Percentiles rank a stretch among this genome's conserved stretches.
Evolutionary conservation across 1,140 invertebrate genomes (phyloP).

Genomic region (Condylostylus longicornis): DNA sequence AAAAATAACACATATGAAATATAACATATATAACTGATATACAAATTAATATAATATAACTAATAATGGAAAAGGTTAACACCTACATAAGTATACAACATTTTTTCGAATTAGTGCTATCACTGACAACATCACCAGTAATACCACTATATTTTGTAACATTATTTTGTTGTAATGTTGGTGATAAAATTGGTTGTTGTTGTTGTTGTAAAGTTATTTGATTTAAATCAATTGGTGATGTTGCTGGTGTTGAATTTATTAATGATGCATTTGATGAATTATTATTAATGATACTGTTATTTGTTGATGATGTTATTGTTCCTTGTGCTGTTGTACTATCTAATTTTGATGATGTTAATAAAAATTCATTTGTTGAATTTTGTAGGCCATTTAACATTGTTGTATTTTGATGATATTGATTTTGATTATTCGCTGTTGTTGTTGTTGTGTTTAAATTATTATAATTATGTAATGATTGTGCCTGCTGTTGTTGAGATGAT

Average conservation of each 20-base stretch:
- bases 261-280: conserved; percentile 5
- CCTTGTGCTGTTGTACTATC: too few species aligned
- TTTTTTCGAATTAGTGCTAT: conserved; percentile 42
- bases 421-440: conserved; percentile 16
- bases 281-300: conserved; percentile 19
- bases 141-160: conserved; percentile 48
- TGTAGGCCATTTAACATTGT: background rate
- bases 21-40: too few species aligned
- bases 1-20: too few species aligned
- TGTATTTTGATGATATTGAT: conserved; percentile 11
- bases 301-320: too few species aligned
- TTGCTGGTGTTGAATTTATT: conserved; percentile 34
- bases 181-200: conserved; percentile 30
- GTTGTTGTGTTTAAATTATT: conserved; percentile 13
- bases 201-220: conserved; percentile 32
- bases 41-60: background rate
- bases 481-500: conserved; percentile 14
- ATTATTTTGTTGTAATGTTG: conserved; percentile 18
- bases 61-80: background rate
- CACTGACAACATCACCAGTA: conserved; percentile 48
- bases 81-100: conserved; percentile 39
- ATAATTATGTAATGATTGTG: conserved; percentile 5
- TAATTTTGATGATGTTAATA: too few species aligned
- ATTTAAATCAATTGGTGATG: conserved; percentile 30
- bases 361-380: too few species aligned